phyloP scores from a whole-genome alignment of 1,140 invertebrate species.

The Bacillus rossius region DNA sequence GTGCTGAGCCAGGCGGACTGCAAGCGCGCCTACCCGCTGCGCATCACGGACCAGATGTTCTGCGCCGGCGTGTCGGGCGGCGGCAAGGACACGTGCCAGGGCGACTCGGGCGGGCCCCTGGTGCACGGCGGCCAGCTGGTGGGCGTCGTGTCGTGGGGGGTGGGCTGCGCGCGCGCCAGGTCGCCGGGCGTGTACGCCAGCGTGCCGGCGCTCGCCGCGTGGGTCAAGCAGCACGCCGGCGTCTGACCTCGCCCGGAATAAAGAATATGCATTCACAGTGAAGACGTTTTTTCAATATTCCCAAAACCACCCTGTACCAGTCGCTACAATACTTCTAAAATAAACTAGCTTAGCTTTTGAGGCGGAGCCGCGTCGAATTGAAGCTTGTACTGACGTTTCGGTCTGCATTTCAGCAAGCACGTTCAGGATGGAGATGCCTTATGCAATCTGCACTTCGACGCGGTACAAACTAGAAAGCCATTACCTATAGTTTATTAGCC shows the following conservation, averaged over 20 bases:
- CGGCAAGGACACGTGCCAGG: conserved; percentile 49
- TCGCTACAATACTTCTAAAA: no score
- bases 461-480: no score
- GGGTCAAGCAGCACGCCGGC: conserved; percentile 25
- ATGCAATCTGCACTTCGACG: no score
- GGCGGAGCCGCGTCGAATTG: no score
- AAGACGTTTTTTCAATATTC: no score
- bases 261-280: no score
- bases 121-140: conserved; percentile 36
- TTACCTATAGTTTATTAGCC: no score
- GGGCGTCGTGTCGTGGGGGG: conserved; percentile 63
- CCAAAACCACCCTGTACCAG: no score
- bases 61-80: conserved; percentile 44
- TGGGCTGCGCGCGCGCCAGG: conserved; percentile 51
- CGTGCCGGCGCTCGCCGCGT: conserved; percentile 45
- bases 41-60: conserved; percentile 46
- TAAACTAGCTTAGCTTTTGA: no score
- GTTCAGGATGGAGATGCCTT: no score
- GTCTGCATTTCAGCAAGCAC: no score
- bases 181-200: conserved; percentile 64
- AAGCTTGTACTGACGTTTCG: no score
- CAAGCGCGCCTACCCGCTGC: conserved; percentile 32
- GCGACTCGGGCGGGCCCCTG: conserved; percentile 42
- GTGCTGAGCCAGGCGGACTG: conserved; percentile 26
- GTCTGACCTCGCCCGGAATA: background rate